Conservation (phyloP, 23 tunicate species). For the Phallusia fumigata region DNA sequence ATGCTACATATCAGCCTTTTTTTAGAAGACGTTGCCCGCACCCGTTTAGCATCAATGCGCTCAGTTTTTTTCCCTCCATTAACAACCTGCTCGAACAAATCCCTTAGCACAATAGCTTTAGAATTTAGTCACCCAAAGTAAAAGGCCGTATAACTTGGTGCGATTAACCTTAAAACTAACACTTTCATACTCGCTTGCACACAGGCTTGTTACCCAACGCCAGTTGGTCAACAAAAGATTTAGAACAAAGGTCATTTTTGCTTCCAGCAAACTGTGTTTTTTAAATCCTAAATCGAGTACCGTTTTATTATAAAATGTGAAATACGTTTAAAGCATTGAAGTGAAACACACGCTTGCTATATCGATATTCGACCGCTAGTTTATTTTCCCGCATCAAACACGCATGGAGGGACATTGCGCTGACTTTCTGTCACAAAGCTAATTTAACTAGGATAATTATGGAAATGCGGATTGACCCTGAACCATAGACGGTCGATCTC, state of each 20-base stretch:
- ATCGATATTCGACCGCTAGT: not conserved
- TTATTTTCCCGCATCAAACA: not conserved
- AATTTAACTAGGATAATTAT: constrained; percentile 7
- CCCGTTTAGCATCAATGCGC: too few relatives aligned
- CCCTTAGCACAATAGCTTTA: not conserved
- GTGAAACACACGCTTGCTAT: not conserved
- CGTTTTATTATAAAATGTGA: too few relatives aligned
- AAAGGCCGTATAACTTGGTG: not conserved
- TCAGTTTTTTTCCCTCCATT: not conserved
- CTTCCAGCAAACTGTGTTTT: too few relatives aligned
- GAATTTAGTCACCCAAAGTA: not conserved
- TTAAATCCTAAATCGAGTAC: too few relatives aligned
- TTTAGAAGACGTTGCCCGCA: too few relatives aligned
- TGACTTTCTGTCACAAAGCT: constrained; percentile 14
- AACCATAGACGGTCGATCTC: constrained; percentile 9
- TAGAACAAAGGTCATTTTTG: not conserved
- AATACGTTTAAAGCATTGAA: too few relatives aligned
- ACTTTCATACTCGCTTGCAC: constrained; percentile 4
- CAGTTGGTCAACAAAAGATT: not conserved
- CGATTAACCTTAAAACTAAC: not conserved
- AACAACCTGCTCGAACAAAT: not conserved
- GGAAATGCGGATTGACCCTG: constrained; percentile 2
- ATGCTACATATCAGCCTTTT: too few relatives aligned
- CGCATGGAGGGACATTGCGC: constrained; percentile 2
- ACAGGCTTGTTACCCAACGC: not conserved